phyloP scores from a whole-genome alignment of 2,113 vertebrate genomes.

The Periophthalmodon schlosseri region DNA sequence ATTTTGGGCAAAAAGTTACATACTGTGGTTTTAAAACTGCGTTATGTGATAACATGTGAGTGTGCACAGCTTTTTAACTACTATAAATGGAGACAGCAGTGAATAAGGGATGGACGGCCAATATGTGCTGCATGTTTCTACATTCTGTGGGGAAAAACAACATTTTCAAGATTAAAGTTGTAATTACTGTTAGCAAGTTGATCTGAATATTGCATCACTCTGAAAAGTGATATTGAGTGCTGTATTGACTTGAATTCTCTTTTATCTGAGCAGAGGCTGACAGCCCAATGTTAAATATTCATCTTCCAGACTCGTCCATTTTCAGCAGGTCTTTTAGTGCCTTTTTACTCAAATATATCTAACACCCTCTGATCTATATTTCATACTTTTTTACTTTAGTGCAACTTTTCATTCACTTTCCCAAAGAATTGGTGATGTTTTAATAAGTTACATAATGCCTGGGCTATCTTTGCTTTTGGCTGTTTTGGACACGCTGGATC shows the following conservation, averaged over 20 bases:
- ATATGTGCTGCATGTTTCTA: too few species aligned
- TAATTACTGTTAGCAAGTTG: not conserved
- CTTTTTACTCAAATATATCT: not conserved
- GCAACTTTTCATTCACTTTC: not conserved
- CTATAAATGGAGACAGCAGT: too few species aligned
- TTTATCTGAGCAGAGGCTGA: constrained; percentile 9
- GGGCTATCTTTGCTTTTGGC: not conserved
- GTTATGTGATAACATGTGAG: too few species aligned
- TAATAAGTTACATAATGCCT: not conserved
- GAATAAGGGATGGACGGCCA: too few species aligned
- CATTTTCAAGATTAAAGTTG: too few species aligned
- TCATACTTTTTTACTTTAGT: not conserved
- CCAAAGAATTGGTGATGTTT: not conserved
- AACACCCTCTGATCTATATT: not conserved
- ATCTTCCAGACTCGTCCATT: not conserved
- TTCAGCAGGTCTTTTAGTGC: constrained; percentile 1
- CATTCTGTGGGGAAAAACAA: too few species aligned
- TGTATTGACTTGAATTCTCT: not conserved
- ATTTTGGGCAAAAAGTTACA: too few species aligned
- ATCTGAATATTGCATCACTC: not conserved
- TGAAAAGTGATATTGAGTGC: not conserved
- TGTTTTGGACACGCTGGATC: not conserved
- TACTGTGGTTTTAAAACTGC: too few species aligned
- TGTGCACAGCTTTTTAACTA: too few species aligned
- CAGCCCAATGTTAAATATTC: constrained; percentile 4